Conservation (phyloP, 2,797 vertebrate species). For the Chloroceryle amazona region DNA sequence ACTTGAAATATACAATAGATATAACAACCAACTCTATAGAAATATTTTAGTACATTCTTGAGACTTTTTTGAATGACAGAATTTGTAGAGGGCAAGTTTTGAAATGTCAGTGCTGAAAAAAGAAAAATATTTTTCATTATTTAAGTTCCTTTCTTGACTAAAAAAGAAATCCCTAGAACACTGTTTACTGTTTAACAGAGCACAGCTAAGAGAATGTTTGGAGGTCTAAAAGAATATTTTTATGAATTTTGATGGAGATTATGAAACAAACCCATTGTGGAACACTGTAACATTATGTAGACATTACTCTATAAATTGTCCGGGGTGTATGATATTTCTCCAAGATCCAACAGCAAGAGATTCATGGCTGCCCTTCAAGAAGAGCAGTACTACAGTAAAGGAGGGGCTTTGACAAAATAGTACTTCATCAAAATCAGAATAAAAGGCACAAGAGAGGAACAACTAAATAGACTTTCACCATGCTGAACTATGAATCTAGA, state of each 20-base stretch:
- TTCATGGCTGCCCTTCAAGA: background rate
- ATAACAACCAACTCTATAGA: background rate
- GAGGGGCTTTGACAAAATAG: background rate
- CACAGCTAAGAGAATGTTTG: background rate
- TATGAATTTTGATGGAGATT: background rate
- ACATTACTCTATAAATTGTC: background rate
- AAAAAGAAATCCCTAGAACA: background rate
- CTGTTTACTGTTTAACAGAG: background rate
- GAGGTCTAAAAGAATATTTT: background rate
- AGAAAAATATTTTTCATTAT: background rate
- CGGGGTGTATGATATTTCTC: background rate
- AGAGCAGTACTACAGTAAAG: background rate
- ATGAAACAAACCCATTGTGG: accelerated
- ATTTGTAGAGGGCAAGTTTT: background rate
- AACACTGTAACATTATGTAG: background rate
- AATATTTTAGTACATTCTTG: background rate
- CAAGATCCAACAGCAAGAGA: background rate
- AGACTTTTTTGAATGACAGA: background rate
- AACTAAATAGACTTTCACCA: background rate
- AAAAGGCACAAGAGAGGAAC: background rate
- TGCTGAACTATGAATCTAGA: background rate
- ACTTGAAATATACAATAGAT: background rate
- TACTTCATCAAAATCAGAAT: background rate
- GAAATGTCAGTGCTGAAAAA: background rate
- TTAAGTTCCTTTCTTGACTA: background rate